Conservation (phyloP, 2,888 invertebrate species). For the Sussaba pulchella region DNA sequence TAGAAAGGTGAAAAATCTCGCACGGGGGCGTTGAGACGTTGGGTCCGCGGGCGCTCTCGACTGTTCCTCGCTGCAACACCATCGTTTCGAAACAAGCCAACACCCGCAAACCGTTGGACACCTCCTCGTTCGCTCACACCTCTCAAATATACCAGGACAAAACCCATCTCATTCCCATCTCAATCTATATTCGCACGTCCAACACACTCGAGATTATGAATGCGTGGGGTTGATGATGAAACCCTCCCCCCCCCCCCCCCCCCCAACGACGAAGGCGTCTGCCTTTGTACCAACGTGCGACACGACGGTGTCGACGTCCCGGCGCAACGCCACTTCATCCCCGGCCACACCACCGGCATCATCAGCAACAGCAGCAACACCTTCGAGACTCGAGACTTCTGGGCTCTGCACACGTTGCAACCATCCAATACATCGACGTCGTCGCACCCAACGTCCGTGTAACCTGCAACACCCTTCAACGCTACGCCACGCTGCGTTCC, state of each 20-base stretch:
- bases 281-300: slow-evolving; percentile 79
- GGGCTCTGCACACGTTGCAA: slow-evolving; percentile 36
- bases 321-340: slow-evolving; percentile 54
- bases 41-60: slow-evolving; percentile 66
- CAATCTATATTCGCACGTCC: slow-evolving; percentile 85
- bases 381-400: slow-evolving; percentile 52
- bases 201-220: slow-evolving; percentile 84
- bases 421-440: slow-evolving; percentile 38
- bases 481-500: background rate
- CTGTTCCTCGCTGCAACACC: slow-evolving; percentile 19
- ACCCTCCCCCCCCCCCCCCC: slow-evolving; percentile 32
- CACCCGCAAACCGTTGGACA: slow-evolving; percentile 28
- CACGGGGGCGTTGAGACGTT: slow-evolving; percentile 49
- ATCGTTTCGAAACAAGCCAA: slow-evolving; percentile 70
- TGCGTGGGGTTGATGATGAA: slow-evolving; percentile 83
- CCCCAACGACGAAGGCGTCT: slow-evolving; percentile 78
- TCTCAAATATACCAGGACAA: slow-evolving; percentile 80
- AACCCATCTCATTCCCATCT: slow-evolving; percentile 84
- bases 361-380: slow-evolving; percentile 59
- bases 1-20: slow-evolving; percentile 48
- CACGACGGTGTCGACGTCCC: slow-evolving; percentile 43
- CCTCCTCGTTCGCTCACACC: slow-evolving; percentile 73
- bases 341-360: slow-evolving; percentile 47
- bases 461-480: slow-evolving; percentile 6
- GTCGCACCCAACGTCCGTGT: background rate